Base-by-base conservation (phyloP, 2,888 invertebrate species). In the Caenorhabditis virilis region DNA sequence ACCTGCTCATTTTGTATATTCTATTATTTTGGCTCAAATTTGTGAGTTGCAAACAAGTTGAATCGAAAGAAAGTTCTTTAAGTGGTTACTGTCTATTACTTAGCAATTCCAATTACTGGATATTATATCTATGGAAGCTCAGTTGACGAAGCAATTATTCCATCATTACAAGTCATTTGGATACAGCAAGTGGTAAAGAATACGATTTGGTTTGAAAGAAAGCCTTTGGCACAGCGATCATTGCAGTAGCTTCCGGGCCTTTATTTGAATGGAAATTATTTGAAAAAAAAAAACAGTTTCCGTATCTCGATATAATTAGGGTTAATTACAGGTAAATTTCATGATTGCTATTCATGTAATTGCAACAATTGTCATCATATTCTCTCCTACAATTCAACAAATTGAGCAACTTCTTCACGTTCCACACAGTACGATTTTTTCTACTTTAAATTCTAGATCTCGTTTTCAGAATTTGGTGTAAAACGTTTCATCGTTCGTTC, bases 331-430 rank as follows among this genome's bases (percentile, higher is more conserved):
- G 16, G 79, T 80, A 23, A 82, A 82, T 50, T 46, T 79, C 30
- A 76, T 80, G 70, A 82, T 82, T 45, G 82, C 82, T 16, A 64
- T 79, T 36, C 82, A 82, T 58, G 82, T 81, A 38, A 61, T 81
- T 39, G 72, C 78, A 15, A 79, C 78, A 0, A 70, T 80, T 26
- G 75, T 78, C 33, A 80, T 80, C 45, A 65, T 75, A 22, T 70
- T 80, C 54, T 82, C 79, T 26, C 80, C 80, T 1, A 55, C 81
- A 54, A 76, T 72, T 48, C 80, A 80, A 55, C 79, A 81, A 48
- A 57, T 81, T 43, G 80, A 80, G 53, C 68, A 78, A 26, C 30
- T 75, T 26, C 66, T 81, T 51, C 63, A 69, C 20, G 55, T 76
- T 25, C 74, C 78, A 1, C 78, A 79, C 33, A 54, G 78, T 77